Conservation (phyloP, 2,113 vertebrate species). For the Chloropsis cyanopogon region DNA sequence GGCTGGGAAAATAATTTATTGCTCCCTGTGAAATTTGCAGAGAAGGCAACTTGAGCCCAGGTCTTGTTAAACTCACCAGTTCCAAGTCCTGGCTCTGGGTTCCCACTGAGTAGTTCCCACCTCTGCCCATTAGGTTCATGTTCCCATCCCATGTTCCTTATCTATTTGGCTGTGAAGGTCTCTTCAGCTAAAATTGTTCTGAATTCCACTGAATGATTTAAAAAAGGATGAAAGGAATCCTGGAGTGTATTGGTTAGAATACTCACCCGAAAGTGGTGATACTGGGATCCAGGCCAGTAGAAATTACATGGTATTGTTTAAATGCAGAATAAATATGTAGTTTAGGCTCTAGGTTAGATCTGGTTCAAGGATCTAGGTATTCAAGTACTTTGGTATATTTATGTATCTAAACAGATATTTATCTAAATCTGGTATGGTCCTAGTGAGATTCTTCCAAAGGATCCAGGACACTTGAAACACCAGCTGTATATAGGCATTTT, state of each 20-base stretch:
- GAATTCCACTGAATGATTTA: background rate
- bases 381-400: background rate
- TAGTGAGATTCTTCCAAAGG: background rate
- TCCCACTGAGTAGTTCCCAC: background rate
- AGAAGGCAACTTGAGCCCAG: background rate
- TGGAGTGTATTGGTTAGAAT: background rate
- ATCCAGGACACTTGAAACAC: background rate
- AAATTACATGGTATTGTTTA: background rate
- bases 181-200: background rate
- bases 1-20: background rate
- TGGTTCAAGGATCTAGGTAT: background rate
- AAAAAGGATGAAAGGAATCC: background rate
- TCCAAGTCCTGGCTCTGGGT: background rate
- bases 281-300: background rate
- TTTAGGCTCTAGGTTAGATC: background rate
- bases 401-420: background rate
- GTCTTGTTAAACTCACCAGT: background rate
- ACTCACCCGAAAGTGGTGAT: background rate
- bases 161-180: background rate
- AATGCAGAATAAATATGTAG: background rate
- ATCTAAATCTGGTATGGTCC: background rate
- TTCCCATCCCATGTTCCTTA: background rate
- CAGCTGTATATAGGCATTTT: background rate
- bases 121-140: fast-evolving
- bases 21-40: background rate